Conservation (phyloP, 2,888 invertebrate species). For the Sphinx pinastri region DNA sequence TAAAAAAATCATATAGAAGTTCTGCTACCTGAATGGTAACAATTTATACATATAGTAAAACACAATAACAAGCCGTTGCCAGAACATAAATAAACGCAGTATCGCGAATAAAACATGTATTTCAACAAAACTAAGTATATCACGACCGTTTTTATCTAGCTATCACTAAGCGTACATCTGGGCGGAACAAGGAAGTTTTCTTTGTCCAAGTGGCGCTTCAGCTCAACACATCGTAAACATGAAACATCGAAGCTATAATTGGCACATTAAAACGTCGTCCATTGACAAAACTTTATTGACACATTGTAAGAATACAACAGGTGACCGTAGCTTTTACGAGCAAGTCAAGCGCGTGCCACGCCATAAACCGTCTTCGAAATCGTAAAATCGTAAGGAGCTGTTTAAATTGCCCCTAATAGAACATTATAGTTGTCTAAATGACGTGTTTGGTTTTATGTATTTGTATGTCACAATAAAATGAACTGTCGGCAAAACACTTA, state of each 20-base stretch:
- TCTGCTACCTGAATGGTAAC: neutral
- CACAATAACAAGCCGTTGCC: too few relatives aligned
- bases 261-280: conserved; percentile 72
- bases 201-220: conserved; percentile 46
- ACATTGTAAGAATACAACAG: conserved; percentile 73
- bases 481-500: conserved; percentile 49
- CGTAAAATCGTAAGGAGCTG: conserved; percentile 72
- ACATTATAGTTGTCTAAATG: conserved; percentile 71
- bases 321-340: conserved; percentile 79
- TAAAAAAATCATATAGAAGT: neutral
- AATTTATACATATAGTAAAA: neutral
- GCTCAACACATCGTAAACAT: conserved; percentile 61
- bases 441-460: conserved; percentile 71
- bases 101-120: neutral
- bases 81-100: neutral
- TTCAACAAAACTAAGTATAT: neutral
- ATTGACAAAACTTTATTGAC: conserved; percentile 76
- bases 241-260: conserved; percentile 69
- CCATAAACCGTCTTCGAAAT: conserved; percentile 69
- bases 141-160: neutral
- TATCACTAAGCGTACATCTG: neutral
- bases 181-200: conserved; percentile 29
- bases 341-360: conserved; percentile 66
- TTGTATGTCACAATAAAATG: conserved; percentile 61
- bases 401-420: conserved; percentile 72